Base-by-base conservation (phyloP, 2,113 vertebrate genomes). In the Tychaedon coryphoeus region DNA sequence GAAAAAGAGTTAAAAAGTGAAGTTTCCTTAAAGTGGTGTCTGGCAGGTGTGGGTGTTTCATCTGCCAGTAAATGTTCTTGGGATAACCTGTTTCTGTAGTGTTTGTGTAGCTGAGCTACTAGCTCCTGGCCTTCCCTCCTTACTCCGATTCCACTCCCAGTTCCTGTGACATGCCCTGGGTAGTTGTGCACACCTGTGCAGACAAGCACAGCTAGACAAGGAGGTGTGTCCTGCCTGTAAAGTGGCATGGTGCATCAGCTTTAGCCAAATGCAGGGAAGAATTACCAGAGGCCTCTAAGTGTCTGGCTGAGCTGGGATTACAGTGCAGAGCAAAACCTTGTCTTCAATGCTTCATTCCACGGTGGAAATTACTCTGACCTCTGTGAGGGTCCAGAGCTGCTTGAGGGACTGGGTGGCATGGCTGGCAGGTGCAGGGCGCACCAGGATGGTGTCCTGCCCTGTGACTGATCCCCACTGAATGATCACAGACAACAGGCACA, bases 111-210 rank as follows among this genome's bases (percentile, higher is more conserved):
- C 38, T 78, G 20, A 80, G 53, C 36, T 80, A 31, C 45, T 50
- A 3, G 10, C 13, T 54, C 24, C n/a, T 20, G 12, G 4, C 17
- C n/a, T 83, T 60, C 20, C 19, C 19, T 65, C 20, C 26, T 60
- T 19, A 0, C 2, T 33, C 14, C 73, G 31, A 26, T 20, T 56
- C 23, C 50, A 2, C 36, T 61, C 20, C 54, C 25, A 0, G 50
- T n/a, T 25, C 4, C 12, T 28, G 8, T 0, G 4, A 1, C 18
- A 2, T 10, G 45, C 14, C 50, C 31, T 16, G 29, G 48, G 24
- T 9, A 12, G 23, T 17, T 61, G 17, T 8, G 11, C 38, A 11
- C 25, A 6, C 8, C 19, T 28, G 67, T 19, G 16, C 5, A 33
- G 72, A 29, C 43, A 11, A 36, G 33, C 72, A 19, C 33, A 51